phyloP scores from a whole-genome alignment of 2,113 vertebrate genomes.

The Puma concolor region DNA sequence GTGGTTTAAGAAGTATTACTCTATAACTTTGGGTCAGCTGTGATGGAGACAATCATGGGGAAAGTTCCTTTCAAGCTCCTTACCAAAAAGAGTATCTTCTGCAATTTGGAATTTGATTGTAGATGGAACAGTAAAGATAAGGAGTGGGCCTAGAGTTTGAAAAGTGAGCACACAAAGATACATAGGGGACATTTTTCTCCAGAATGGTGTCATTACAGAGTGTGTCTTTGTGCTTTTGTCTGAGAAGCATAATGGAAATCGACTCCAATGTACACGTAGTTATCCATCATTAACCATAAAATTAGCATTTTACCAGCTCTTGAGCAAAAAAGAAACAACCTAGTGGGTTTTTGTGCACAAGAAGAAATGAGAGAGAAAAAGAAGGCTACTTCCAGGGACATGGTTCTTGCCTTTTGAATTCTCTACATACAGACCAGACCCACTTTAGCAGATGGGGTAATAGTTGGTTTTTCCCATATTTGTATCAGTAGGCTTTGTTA shows the following conservation, averaged over 20 bases:
- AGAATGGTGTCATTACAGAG: background rate
- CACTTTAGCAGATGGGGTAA: background rate
- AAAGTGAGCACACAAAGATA: background rate
- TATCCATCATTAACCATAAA: background rate
- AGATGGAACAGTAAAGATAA: background rate
- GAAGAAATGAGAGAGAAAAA: background rate
- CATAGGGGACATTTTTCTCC: background rate
- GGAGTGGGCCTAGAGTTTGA: background rate
- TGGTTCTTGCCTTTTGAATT: background rate
- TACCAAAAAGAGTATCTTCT: background rate
- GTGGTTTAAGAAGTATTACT: background rate
- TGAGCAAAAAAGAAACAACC: background rate
- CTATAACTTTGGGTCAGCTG: background rate
- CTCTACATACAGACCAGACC: background rate
- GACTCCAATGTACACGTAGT: rapidly evolving
- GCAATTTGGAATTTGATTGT: background rate
- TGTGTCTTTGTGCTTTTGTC: background rate
- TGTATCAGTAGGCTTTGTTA: background rate
- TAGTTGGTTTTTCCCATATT: background rate
- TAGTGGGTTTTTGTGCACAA: background rate
- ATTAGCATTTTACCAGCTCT: background rate
- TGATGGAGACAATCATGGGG: background rate
- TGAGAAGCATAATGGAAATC: background rate
- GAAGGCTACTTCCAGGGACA: background rate
- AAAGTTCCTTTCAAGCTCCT: background rate